Evolutionary conservation across 1,140 invertebrate species (phyloP), one percentile per base, ranked within the genome.

Genomic region (Colletes latitarsis): DNA sequence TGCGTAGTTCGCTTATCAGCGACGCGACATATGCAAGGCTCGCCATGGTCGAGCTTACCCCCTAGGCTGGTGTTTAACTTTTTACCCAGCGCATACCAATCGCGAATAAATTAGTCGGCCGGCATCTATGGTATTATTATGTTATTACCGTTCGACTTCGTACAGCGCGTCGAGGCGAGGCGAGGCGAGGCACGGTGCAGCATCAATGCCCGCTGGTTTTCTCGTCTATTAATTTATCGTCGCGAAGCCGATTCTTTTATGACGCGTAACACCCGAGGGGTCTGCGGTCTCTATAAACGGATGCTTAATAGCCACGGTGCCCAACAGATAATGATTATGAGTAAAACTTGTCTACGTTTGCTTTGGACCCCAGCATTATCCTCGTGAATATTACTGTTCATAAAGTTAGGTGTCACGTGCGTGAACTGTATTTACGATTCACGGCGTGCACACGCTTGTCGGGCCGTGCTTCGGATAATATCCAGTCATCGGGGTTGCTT

Each of bases 171-270:
- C 30, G 39, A 3, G 9, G n/a, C 6, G 66, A 8, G 9, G n/a
- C 6, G 66, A 8, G 12, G n/a, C 69, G 6, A 52, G 10, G 39
- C 43, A 30, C 43, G 49, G 49, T 12, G 49, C 10, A 49, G 49
- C 8, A 12, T 10, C 49, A 12, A 49, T 12, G 49, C 10, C 53
- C 0, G 17, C n/a, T 14, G 46, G 39, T 15, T 68, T 53, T 64
- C 74, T 55, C 30, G 17, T 71, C 80, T 77, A 82, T 82, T 77
- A 82, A 82, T 82, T 82, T 77, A 82, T 82, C 64, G 58, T 70
- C 67, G 66, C 39, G 46, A 49, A 9, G 17, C 21, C 6, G 41
- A 77, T 81, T 81, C 79, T 81, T 81, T 64, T 58, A 39, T 19
- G 9, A 49, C 63, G 60, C 5, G 75, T 21, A 58, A 64, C 66